Percentiles rank a stretch among this genome's conserved stretches.
Evolutionary conservation across 2,888 invertebrate genomes (phyloP).

Genomic region (Apamea sordens): DNA sequence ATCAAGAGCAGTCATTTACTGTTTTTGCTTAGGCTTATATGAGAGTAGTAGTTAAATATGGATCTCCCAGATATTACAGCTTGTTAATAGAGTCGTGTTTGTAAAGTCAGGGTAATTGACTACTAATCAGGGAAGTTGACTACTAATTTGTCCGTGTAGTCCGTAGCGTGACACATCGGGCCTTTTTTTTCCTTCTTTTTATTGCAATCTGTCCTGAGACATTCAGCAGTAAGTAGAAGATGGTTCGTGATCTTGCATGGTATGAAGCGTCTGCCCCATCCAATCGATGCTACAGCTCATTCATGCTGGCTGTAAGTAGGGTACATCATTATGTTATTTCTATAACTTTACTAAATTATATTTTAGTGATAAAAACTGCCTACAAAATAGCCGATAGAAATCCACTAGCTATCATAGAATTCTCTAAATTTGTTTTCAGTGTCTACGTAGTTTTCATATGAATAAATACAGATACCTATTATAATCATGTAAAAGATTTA

Average conservation of each 20-base stretch:
- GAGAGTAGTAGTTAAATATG: background rate
- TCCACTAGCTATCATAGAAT: background rate
- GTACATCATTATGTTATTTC: background rate
- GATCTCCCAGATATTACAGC: background rate
- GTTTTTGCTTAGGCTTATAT: background rate
- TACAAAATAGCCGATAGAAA: background rate
- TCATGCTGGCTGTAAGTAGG: no score
- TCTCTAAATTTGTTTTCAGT: background rate
- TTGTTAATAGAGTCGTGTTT: background rate
- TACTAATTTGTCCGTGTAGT: background rate
- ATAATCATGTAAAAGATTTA: slow-evolving; percentile 16
- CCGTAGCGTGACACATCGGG: background rate
- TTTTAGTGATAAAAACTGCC: background rate
- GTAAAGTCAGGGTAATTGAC: background rate
- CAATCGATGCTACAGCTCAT: no score
- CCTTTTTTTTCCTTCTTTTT: no score
- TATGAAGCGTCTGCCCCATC: no score
- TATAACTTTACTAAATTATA: background rate
- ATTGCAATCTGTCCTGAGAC: no score
- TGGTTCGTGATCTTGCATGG: no score
- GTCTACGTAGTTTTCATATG: background rate
- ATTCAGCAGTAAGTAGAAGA: no score
- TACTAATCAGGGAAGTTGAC: background rate
- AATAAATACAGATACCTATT: background rate
- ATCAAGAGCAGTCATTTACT: background rate